Base-by-base conservation (phyloP, 92 coral and sea anemone genomes). In the Chrysogorgia sp. region DNA sequence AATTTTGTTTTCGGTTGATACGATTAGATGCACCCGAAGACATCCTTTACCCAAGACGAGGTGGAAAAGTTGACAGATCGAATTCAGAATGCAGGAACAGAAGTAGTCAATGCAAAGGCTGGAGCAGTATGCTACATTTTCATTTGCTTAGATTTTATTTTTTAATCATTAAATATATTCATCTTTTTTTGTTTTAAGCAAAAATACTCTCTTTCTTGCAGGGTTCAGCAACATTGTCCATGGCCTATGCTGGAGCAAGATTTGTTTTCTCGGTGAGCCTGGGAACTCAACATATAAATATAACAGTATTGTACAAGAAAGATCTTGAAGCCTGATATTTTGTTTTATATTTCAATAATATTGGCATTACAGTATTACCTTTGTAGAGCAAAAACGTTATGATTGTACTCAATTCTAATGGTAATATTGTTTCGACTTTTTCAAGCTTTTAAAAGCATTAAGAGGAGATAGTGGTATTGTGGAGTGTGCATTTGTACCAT, bases 21-120 rank as follows among this genome's bases (percentile, higher is more conserved):
- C n/a, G 21, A 57, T 23, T 33, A 93, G 98, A 82, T 83, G 1
- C 55, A 89, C 33, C 98, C 98, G 0, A 87, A 81, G 23, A 86
- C 81, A 59, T 81, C 89, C 26, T 94, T 94, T 47, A 83, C 92
- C 40, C 85, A 87, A 31, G 97, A 90, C 0, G 97, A 94, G 66
- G 79, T 82, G 24, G 97, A 82, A 41, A 92, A 86, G 30, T 88
- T 94, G 19, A 94, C 98, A 29, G 97, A 94, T 58, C 82, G 98
- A 34, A 94, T 94, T 71, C 98, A 94, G 75, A 94, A 94, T 84
- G 98, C 98, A 23, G 98, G 98, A 65, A 94, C 98, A 7, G 98
- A 94, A 57, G 98, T 94, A n/a, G 98, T 94, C 47, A 94, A 94
- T 80, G 98, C 98, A 5, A 94, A 94, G 79, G 98, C 98, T 85